Evolutionary conservation across 2,888 invertebrate genomes (phyloP), one percentile per base, ranked within the genome.

Genomic region (Cheilosia urbana): DNA sequence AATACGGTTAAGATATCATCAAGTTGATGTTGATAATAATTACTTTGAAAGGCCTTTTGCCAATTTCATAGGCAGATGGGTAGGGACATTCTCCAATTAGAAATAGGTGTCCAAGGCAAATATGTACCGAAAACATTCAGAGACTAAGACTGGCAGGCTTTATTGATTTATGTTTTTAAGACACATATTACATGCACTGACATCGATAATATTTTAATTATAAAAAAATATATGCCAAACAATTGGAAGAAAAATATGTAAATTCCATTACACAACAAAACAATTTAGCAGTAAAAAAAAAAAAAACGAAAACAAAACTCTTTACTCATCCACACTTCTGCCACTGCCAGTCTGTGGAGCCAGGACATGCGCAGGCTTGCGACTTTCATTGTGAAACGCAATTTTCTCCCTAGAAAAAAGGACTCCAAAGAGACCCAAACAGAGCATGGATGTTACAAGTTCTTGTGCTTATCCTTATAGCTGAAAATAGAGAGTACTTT

Each of bases 231-330:
- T 45, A n/a, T 51, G 17, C n/a, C 17, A 24, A 19, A 58, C 7
- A 7, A 60, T 60, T 24, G 15, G 57, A 45, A 49, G 49, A n/a
- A 51, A 51, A 53, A 71, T 37, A 37, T 37, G 13, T 37, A 71
- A 21, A 84, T 80, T 80, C 69, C 80, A 76, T 79, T 84, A 80
- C 84, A 84, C 71, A 84, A 84, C 80, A 84, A 71, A 79, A 34
- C 75, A 57, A 53, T 66, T 19, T 15, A 1, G 7, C 13, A 37
- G 13, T 13, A 42, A 62, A 49, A 57, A 24, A 55, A 42, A 2
- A 51, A 34, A 53, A 37, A 30, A 30, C 0, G 0, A 58, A 49
- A 5, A 58, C 24, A 53, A 63, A 53, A 45, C 51, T 15, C 40
- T 37, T 47, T 37, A 37, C 37, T 37, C 37, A 47, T 17, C 34